These are phyloP conservation scores for Phortica okadai DNA, from an alignment of 2,888 invertebrate species.

Conservation along the genomic window DNA sequence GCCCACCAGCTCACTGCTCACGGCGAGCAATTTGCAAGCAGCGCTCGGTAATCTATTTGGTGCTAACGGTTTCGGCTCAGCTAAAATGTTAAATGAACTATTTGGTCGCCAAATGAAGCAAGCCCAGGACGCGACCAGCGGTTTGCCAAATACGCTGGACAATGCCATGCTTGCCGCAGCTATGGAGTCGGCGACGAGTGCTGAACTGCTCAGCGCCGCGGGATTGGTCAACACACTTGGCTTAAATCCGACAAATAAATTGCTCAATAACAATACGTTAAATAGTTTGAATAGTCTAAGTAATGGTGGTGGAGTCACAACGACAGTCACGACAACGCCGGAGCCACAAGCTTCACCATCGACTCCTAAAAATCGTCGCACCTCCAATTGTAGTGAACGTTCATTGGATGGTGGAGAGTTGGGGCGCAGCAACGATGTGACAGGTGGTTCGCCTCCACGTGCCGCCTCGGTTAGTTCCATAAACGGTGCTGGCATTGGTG, in stretches of 20 bases:
- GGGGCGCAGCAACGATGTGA: conserved; percentile 58
- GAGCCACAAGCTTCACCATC: conserved; percentile 46
- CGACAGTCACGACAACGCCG: conserved; percentile 6
- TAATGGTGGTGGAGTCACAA: conserved; percentile 33
- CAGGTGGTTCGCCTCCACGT: conserved; percentile 64
- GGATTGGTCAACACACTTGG: conserved; percentile 63
- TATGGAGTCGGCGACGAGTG: conserved; percentile 76
- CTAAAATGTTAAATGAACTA: conserved; percentile 94
- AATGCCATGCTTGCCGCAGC: conserved; percentile 76
- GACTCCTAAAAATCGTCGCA: conserved; percentile 57
- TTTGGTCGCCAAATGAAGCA: conserved; percentile 88
- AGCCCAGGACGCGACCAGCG: conserved; percentile 80
- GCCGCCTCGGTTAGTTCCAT: conserved; percentile 56
- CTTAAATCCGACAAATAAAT: conserved; percentile 61
- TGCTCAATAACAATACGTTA: conserved; percentile 65
- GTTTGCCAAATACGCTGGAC: conserved; percentile 76
- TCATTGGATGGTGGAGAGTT: conserved; percentile 77
- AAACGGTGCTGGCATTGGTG: conserved; percentile 49
- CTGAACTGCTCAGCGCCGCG: conserved; percentile 76
- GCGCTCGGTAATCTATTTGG: conserved; percentile 81
- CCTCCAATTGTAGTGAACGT: conserved; percentile 72
- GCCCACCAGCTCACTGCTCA: conserved; percentile 61
- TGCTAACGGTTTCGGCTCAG: conserved; percentile 89
- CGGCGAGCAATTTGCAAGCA: conserved; percentile 58
- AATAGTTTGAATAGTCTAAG: conserved; percentile 54